Percentiles rank a stretch among this genome's conserved stretches.
Evolutionary conservation across 1,140 invertebrate genomes (phyloP).

Genomic region (Leptopilina clavipes): DNA sequence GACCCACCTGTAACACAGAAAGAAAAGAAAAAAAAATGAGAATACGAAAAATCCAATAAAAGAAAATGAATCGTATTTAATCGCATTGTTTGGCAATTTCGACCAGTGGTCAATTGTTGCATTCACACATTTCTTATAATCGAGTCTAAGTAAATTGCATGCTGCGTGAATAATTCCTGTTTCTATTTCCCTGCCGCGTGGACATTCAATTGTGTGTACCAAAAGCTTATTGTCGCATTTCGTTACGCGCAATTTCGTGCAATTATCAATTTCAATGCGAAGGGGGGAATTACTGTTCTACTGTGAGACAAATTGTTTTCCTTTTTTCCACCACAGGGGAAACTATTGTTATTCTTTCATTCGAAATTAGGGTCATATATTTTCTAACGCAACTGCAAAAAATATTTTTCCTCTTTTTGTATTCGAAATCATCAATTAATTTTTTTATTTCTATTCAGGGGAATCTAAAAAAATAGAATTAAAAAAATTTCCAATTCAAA

Average conservation of each 20-base stretch:
- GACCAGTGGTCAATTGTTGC: slow-evolving; percentile 27
- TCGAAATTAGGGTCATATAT: no score
- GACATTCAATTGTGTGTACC: not conserved
- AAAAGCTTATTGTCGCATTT: not conserved
- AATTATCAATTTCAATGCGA: not conserved
- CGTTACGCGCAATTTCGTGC: not conserved
- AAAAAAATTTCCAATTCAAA: no score
- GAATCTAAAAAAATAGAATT: no score
- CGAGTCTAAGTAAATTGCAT: slow-evolving; percentile 22
- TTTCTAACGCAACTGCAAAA: no score
- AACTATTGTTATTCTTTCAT: not conserved
- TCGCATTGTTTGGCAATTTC: slow-evolving; percentile 24
- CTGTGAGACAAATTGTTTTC: no score
- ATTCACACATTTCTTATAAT: not conserved
- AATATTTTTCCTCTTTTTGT: no score
- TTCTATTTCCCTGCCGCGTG: slow-evolving; percentile 4
- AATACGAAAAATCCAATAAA: no score
- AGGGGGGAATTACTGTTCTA: not conserved
- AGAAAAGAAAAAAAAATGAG: slow-evolving; percentile 44
- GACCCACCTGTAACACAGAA: slow-evolving; percentile 67
- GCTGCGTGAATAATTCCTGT: slow-evolving; percentile 30
- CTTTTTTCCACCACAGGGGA: not conserved
- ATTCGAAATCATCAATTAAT: no score
- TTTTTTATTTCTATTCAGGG: no score
- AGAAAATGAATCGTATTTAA: slow-evolving; percentile 42